A percentile compares a stretch with the other conserved stretches of the same genome.
Evolutionary conservation across 2,113 vertebrate genomes (phyloP).

Genomic region (Micronycteris hirsuta): DNA sequence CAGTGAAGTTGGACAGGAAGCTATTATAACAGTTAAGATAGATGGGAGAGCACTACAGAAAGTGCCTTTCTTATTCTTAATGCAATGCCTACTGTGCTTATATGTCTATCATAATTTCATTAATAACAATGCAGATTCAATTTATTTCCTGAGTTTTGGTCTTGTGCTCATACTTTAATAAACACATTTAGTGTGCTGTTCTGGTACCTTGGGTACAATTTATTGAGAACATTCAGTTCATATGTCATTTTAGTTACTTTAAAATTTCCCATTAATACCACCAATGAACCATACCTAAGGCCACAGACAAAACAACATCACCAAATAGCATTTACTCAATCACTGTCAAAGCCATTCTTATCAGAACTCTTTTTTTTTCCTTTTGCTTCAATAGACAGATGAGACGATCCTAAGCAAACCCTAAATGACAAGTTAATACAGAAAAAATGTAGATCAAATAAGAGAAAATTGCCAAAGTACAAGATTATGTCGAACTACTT

Average conservation of each 20-base stretch:
- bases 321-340: conserved; percentile 21
- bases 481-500: background rate
- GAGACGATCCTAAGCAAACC: conserved; percentile 2
- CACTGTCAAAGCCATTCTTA: conserved; percentile 49
- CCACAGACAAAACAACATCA: conserved; percentile 43
- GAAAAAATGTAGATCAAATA: conserved; percentile 10
- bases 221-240: background rate
- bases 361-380: background rate
- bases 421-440: conserved; percentile 21
- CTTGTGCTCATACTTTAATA: background rate
- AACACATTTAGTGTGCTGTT: background rate
- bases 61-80: background rate
- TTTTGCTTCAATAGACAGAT: conserved; percentile 24
- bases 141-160: background rate
- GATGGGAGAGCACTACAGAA: background rate
- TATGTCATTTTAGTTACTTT: conserved; percentile 57
- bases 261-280: conserved; percentile 31
- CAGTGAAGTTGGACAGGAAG: background rate
- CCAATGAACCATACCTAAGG: conserved; percentile 62
- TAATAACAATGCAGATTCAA: background rate
- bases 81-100: background rate
- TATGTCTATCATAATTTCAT: background rate
- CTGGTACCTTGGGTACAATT: background rate
- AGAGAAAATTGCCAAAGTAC: background rate
- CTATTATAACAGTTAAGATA: background rate